Base-by-base conservation (phyloP, 2,113 vertebrate species). In the Amphilophus citrinellus region DNA sequence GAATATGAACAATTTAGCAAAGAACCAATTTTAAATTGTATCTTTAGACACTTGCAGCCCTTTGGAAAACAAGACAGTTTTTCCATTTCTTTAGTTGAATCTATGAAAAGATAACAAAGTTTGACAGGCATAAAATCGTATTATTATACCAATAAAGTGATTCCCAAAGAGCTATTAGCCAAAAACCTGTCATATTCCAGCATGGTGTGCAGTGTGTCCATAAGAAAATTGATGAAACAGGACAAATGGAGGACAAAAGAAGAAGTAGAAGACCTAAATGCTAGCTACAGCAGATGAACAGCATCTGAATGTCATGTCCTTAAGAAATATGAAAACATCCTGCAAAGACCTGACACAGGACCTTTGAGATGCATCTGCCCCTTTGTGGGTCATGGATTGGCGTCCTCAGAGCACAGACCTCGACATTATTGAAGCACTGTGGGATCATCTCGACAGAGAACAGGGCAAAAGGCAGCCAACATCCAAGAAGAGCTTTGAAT, bases 251-350 rank as follows among this genome's bases (percentile, higher is more conserved):
- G 65, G 65, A 11, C 65, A 68, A 27, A 47, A 18, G 2, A 47
- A 47, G 42, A 5, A 0, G 17, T 35, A 44, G 0, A 30, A 30
- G 30, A 27, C 39, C 8, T 27, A 47, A 0, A 47, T 27, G 47
- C 22, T 68, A 53, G 18, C 47, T 18, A 68, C 8, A 68, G 65
- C 42, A 68, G 22, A 27, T 8, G 27, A 68, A 27, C 44, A 68
- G 47, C 22, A 68, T 68, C 0, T 68, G 8, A 68, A 47, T 47
- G 65, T 27, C 42, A 68, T 18, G 42, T 68, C 14, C 8, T 0
- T 68, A 68, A 47, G 37, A 68, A 68, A 47, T 18, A 47, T 68
- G 65, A 11, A 42, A 42, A 42, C 10, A 42, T 42, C 39, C 39
- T 3, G 10, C 3, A 11, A 68, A 30, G 42, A 30, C 42, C 65